A percentile compares a stretch with the other conserved stretches of the same genome.
Conservation (phyloP, 2,797 vertebrate genomes). For the Gila robusta region DNA sequence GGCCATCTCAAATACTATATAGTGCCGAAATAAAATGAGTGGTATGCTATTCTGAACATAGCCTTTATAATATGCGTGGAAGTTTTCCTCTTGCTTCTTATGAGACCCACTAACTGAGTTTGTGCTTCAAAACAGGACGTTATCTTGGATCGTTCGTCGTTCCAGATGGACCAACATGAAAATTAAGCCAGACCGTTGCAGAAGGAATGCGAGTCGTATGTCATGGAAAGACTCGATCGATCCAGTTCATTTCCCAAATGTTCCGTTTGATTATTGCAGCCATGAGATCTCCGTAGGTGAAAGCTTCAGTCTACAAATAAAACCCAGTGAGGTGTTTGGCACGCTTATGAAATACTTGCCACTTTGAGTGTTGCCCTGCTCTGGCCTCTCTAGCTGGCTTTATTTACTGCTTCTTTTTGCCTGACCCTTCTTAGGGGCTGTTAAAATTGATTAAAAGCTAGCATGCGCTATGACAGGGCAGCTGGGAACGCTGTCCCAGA, state of each 20-base stretch:
- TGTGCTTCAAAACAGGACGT: background rate
- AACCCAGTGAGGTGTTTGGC: constrained; percentile 8
- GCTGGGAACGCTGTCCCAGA: background rate
- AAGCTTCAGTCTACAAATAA: background rate
- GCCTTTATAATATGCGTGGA: background rate
- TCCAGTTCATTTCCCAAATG: constrained; percentile 2
- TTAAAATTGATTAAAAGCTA: constrained; percentile 20
- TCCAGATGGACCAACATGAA: constrained; percentile 39
- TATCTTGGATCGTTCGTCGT: constrained; percentile 10
- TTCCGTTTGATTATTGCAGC: constrained; percentile 24
- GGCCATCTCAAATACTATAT: background rate
- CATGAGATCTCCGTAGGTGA: constrained; percentile 22
- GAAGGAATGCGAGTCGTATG: constrained; percentile 4
- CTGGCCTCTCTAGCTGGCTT: constrained; percentile 6
- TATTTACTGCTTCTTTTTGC: constrained; percentile 18
- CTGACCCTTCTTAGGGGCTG: constrained; percentile 27
- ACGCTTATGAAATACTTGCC: constrained; percentile 26
- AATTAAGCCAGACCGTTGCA: background rate
- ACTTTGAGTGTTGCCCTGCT: background rate
- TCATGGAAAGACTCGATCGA: constrained; percentile 33
- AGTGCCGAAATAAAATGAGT: background rate
- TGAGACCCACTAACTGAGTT: background rate
- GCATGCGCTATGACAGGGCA: background rate
- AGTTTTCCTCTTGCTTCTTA: constrained; percentile 1
- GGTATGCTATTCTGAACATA: background rate